A percentile compares a stretch with the other conserved stretches of the same genome.
phyloP scores from a whole-genome alignment of 2,113 vertebrate genomes.

The Rhabdornis inornatus region DNA sequence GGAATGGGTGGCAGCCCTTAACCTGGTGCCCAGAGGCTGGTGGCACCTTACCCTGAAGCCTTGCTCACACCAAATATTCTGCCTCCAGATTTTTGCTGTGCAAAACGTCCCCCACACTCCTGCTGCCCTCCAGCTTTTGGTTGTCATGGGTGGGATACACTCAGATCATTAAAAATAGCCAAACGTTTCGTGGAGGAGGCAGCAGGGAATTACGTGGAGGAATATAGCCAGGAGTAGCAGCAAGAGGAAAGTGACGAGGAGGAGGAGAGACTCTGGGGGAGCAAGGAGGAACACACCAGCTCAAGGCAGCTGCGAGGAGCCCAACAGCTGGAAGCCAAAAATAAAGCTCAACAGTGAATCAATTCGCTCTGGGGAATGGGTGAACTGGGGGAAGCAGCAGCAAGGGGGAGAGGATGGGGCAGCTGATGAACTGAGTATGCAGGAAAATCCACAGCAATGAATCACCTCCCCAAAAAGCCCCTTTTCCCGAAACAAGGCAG shows the following conservation, averaged over 20 bases:
- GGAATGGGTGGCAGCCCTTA: not conserved
- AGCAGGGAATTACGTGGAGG: not conserved
- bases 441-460: conserved; percentile 31
- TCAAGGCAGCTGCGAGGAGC: conserved; percentile 6
- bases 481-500: not conserved
- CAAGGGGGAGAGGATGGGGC: not conserved
- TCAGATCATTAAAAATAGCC: not conserved
- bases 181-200: not conserved
- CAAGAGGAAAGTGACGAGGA: not conserved
- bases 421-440: not conserved
- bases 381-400: not conserved
- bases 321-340: conserved; percentile 36
- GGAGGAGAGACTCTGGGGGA: not conserved
- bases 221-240: not conserved
- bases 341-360: not conserved
- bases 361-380: not conserved
- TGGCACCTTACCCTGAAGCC: not conserved
- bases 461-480: conserved; percentile 9
- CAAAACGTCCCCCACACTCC: not conserved
- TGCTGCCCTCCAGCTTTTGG: not conserved
- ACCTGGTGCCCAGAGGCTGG: not conserved
- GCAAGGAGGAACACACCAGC: not conserved
- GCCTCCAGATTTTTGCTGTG: not conserved
- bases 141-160: fast-evolving
- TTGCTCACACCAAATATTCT: not conserved